Base-by-base conservation (phyloP, 2,113 vertebrate genomes). In the Chauna torquata region DNA sequence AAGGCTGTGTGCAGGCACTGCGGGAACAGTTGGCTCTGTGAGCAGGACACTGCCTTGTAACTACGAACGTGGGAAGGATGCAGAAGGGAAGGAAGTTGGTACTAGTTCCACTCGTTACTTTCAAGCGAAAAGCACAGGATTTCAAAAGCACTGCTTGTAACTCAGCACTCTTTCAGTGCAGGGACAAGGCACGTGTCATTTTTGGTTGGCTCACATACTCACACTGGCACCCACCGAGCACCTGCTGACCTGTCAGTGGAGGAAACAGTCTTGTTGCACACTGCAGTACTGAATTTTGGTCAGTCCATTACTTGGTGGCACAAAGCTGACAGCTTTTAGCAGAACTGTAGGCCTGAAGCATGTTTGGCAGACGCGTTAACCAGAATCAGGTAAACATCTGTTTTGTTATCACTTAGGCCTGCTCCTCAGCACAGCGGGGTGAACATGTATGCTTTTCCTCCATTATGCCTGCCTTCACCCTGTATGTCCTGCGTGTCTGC, bases 1-100 rank as follows among this genome's bases (percentile, higher is more conserved):
- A 32, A 54, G 47, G 28, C 28, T 20, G 13, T 1, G 3, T 0
- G 0, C 3, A 16, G 50, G 70, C 0, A 0, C 7, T 32, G 19
- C 2, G 0, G 28, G 24, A 71, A 50, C 20, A 18, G 16, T 0
- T 42, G 52, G n/a, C 19, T 16, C 57, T 12, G 14, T 4, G 24
- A 55, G 24, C 22, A 42, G 49, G 28, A 54, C 5, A 0, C 12
- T 45, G 28, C 17, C 32, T 50, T 81, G 40, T 7, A 30, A 2
- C 68, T 55, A 14, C 0, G 1, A 36, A 32, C 0, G 0, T 12
- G 11, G 34, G 9, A 70, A 36, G 50, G 59, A 69, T 72, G 28
- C 16, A 57, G 23, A 58, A 55, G 23, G 19, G 9, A 71, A 50
- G 18, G 20, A 47, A 38, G 7, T 0, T 59, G 44, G 22, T 7